phyloP scores from a whole-genome alignment of 2,888 invertebrate species.

The Dendrolimus houi region DNA sequence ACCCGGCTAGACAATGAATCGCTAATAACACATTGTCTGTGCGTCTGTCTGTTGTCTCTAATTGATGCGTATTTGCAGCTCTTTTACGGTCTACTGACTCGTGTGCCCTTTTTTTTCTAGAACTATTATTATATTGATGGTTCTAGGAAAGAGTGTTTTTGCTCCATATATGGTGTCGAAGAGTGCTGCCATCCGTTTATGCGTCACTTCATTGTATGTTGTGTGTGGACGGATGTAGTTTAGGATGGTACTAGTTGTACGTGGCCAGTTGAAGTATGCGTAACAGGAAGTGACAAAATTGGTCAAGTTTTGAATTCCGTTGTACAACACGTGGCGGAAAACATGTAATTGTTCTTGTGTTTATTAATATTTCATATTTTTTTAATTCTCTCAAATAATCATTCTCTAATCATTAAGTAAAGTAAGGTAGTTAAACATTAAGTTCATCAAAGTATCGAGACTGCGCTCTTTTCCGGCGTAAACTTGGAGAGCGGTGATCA shows the following conservation, averaged over 20 bases:
- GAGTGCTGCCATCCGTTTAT: neutral
- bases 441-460: no score
- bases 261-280: neutral
- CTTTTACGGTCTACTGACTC: constrained; percentile 54
- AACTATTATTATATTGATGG: neutral
- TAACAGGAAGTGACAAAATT: neutral
- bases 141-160: neutral
- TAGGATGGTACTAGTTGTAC: neutral
- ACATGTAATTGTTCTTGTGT: no score
- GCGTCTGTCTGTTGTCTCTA: constrained; percentile 40
- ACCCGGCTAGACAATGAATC: constrained; percentile 60
- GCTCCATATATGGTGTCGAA: neutral
- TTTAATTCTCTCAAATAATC: no score
- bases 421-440: no score
- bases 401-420: no score
- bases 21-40: constrained; percentile 52
- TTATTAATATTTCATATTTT: no score
- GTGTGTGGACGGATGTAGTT: neutral
- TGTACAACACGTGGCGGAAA: neutral
- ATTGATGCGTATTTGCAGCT: constrained; percentile 44
- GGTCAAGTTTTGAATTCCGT: neutral
- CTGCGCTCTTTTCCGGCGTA: no score
- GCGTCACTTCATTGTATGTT: neutral
- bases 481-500: no score
- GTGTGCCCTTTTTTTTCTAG: constrained; percentile 24